phyloP scores from a whole-genome alignment of 2,797 vertebrate genomes.

The Micropoecilia bifurca region DNA sequence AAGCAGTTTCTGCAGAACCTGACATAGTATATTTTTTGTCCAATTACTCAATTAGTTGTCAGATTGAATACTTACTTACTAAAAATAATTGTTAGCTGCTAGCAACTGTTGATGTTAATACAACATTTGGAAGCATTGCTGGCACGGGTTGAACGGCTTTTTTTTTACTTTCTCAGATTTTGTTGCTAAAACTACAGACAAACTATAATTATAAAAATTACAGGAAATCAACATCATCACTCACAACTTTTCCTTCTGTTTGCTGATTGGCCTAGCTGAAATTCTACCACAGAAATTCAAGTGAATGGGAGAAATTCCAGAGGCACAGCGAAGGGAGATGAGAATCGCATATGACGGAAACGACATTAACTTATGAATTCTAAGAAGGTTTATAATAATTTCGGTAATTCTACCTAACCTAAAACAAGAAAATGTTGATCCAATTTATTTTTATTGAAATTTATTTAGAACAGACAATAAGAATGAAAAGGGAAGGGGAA shows the following conservation, averaged over 20 bases:
- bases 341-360: background rate
- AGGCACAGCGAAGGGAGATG: too few relatives aligned
- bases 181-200: background rate
- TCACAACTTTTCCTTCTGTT: background rate
- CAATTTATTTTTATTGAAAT: background rate
- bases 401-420: background rate
- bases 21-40: background rate
- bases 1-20: background rate
- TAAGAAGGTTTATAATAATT: background rate
- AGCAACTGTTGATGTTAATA: background rate
- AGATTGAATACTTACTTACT: too few relatives aligned
- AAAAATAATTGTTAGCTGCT: too few relatives aligned
- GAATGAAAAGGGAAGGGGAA: rapidly evolving
- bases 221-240: background rate
- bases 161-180: background rate
- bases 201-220: background rate
- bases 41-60: background rate
- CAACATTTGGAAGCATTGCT: background rate
- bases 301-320: too few relatives aligned
- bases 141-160: background rate
- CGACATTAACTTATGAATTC: background rate
- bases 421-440: background rate
- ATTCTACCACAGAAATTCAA: too few relatives aligned
- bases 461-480: too few relatives aligned
- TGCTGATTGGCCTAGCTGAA: too few relatives aligned